phyloP scores from a whole-genome alignment of 2,888 invertebrate species.

The Melolontha melolontha region DNA sequence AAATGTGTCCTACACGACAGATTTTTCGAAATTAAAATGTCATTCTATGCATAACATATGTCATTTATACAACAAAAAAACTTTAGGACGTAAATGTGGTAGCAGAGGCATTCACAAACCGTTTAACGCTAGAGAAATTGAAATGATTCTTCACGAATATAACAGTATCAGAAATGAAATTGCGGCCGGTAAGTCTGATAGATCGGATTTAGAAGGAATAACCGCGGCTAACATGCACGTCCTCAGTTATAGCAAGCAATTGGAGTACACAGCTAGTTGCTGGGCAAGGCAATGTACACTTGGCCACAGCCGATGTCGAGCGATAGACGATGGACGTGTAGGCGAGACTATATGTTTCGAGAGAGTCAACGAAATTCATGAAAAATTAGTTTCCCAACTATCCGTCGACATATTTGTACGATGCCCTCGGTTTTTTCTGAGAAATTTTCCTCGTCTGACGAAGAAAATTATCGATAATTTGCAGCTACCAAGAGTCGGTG shows the following conservation, averaged over 20 bases:
- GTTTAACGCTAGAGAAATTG: too few relatives aligned
- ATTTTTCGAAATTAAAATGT: too few relatives aligned
- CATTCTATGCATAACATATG: too few relatives aligned
- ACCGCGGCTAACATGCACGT: conserved; percentile 20
- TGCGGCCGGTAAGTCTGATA: too few relatives aligned
- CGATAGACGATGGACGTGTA: conserved; percentile 14
- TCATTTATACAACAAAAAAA: too few relatives aligned
- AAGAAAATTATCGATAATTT: background rate
- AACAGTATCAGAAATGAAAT: too few relatives aligned
- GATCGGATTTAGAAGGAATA: too few relatives aligned
- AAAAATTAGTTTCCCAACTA: background rate
- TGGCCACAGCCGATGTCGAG: conserved; percentile 15
- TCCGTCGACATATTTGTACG: background rate
- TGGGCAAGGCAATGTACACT: conserved; percentile 30
- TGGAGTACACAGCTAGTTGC: conserved; percentile 21
- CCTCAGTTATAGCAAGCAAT: conserved; percentile 24
- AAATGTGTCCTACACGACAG: too few relatives aligned
- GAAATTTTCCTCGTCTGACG: conserved; percentile 1
- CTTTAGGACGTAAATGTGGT: too few relatives aligned
- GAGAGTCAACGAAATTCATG: background rate
- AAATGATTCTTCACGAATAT: too few relatives aligned
- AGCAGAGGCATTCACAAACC: too few relatives aligned
- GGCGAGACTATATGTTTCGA: conserved; percentile 19
- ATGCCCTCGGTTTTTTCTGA: conserved; percentile 1
- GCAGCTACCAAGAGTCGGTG: background rate